Percentiles rank a stretch among this genome's conserved stretches.
Evolutionary conservation across 2,888 invertebrate genomes (phyloP).

Genomic region (Rotaria socialis): DNA sequence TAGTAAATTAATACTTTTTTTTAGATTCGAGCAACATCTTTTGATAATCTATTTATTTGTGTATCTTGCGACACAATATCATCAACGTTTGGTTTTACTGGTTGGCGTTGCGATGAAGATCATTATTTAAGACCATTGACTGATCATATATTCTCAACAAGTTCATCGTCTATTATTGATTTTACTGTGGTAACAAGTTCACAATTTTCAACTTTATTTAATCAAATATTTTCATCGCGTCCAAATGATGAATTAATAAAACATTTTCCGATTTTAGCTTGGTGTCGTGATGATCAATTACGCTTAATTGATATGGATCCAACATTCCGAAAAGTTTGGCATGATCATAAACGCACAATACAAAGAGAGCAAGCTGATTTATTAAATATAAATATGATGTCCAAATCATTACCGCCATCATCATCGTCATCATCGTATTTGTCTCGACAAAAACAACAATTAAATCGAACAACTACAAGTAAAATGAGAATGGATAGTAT

Average conservation of each 20-base stretch:
- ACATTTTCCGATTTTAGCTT: not conserved
- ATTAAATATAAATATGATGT: not conserved
- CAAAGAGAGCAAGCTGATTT: not conserved
- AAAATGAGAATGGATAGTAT: not conserved
- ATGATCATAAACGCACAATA: not conserved
- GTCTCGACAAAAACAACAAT: not conserved
- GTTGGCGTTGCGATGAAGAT: slow-evolving; percentile 13
- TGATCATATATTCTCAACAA: not conserved
- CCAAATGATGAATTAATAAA: not conserved
- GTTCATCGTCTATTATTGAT: not conserved
- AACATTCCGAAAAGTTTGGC: not conserved
- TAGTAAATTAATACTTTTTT: not conserved
- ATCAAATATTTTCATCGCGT: not conserved
- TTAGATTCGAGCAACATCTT: not conserved
- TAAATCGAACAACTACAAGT: not conserved
- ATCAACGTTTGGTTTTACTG: not conserved
- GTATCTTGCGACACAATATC: not conserved
- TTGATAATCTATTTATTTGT: slow-evolving; percentile 11
- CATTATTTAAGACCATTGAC: not conserved
- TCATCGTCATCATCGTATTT: no score
- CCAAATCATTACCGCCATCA: not conserved
- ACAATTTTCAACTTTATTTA: not conserved
- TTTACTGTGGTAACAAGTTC: not conserved
- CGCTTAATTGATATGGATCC: not conserved
- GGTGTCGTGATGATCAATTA: not conserved